Conservation (phyloP, 1,140 invertebrate species). For the Drosophila subobscura region DNA sequence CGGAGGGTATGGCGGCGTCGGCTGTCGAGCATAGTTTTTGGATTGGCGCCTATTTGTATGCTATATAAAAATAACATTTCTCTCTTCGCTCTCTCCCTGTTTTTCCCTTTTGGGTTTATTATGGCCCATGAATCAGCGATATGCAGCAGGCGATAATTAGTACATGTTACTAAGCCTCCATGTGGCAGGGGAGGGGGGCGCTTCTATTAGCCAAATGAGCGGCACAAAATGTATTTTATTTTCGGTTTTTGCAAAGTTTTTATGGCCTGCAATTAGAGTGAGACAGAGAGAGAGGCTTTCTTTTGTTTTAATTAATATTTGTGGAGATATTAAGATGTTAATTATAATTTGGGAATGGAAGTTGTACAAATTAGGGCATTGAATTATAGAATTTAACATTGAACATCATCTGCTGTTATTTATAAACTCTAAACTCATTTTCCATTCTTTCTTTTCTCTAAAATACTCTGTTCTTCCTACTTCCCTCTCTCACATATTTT, state of each 20-base stretch:
- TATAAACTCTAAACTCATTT: too few species aligned
- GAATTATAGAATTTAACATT: neutral
- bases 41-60: slow-evolving; percentile 58
- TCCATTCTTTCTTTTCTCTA: too few species aligned
- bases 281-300: neutral
- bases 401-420: too few species aligned
- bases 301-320: slow-evolving; percentile 2
- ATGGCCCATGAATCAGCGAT: slow-evolving; percentile 44
- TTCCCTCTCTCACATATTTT: neutral
- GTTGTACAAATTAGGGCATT: too few species aligned
- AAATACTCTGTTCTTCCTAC: too few species aligned
- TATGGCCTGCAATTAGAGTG: slow-evolving; percentile 13
- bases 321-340: too few species aligned
- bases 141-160: slow-evolving; percentile 43
- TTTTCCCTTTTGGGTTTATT: slow-evolving; percentile 36
- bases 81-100: slow-evolving; percentile 31
- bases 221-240: slow-evolving; percentile 15
- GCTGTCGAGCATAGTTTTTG: slow-evolving; percentile 24
- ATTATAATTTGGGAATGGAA: too few species aligned
- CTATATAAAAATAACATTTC: slow-evolving; percentile 65
- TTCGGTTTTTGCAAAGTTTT: slow-evolving; percentile 27
- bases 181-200: neutral
- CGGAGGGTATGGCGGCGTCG: neutral
- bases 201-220: slow-evolving; percentile 19
- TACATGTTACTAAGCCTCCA: slow-evolving; percentile 10